A percentile compares a stretch with the other conserved stretches of the same genome.
Conservation (phyloP, 2,888 invertebrate species). For the Drosophila meridiana region DNA sequence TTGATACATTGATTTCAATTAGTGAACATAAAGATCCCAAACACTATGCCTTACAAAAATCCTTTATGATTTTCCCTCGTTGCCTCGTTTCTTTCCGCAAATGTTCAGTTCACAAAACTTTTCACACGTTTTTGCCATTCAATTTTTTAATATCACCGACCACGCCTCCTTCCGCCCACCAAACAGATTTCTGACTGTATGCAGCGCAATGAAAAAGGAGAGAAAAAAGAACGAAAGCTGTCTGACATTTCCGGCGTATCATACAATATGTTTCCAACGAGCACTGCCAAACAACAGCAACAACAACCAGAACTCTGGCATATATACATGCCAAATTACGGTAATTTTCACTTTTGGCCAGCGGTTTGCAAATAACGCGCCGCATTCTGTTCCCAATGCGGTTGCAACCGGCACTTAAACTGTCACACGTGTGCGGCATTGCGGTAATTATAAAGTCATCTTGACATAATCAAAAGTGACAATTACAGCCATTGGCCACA, state of each 20-base stretch:
- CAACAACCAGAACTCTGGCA: background rate
- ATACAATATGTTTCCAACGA: conserved; percentile 46
- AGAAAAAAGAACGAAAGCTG: conserved; percentile 8
- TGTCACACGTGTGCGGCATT: conserved; percentile 75
- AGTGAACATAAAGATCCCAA: background rate
- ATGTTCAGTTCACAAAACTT: conserved; percentile 36
- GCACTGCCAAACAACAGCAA: conserved; percentile 7
- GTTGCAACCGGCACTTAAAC: conserved; percentile 76
- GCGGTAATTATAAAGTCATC: conserved; percentile 83
- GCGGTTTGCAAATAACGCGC: conserved; percentile 70
- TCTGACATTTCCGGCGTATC: conserved; percentile 57
- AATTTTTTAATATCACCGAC: background rate
- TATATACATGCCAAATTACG: conserved; percentile 62
- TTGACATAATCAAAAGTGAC: conserved; percentile 83
- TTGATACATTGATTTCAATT: background rate
- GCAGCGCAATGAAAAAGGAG: conserved; percentile 3
- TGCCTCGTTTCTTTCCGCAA: background rate
- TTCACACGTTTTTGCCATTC: conserved; percentile 44
- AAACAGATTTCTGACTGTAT: conserved; percentile 34
- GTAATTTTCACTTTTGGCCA: conserved; percentile 69
- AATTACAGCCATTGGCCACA: conserved; percentile 79
- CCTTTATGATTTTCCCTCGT: background rate
- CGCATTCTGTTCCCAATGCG: conserved; percentile 46
- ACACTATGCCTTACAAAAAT: background rate
- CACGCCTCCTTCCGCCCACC: conserved; percentile 58